Percentiles rank a stretch among this genome's conserved stretches.
phyloP scores from a whole-genome alignment of 2,888 invertebrate species.

The Caenorhabditis sp. region DNA sequence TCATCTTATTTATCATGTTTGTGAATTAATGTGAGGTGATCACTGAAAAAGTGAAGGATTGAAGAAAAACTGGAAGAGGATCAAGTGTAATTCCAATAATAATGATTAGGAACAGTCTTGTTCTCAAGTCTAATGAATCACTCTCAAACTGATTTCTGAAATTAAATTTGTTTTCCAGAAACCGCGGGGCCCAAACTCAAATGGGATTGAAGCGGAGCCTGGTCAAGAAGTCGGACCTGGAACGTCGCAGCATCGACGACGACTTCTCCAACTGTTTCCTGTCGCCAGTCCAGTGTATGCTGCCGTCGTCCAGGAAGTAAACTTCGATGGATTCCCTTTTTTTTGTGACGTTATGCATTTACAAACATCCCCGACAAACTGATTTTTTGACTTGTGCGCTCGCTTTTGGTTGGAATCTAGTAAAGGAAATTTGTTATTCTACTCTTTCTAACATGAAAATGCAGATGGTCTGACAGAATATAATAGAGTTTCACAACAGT shows the following conservation, averaged over 20 bases:
- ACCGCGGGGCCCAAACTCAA: slow-evolving; percentile 56
- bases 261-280: slow-evolving; percentile 76
- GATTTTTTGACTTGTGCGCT: slow-evolving; percentile 45
- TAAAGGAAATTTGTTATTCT: slow-evolving; percentile 38
- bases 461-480: not conserved
- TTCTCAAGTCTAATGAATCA: slow-evolving; percentile 3
- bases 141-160: not conserved
- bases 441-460: not conserved
- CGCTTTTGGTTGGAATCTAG: slow-evolving; percentile 44
- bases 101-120: slow-evolving; percentile 8
- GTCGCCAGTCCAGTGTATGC: slow-evolving; percentile 76
- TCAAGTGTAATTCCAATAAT: slow-evolving; percentile 1
- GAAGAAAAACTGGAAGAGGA: not conserved
- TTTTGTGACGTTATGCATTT: slow-evolving; percentile 28
- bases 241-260: slow-evolving; percentile 72
- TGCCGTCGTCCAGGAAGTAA: slow-evolving; percentile 65
- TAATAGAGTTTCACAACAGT: not conserved
- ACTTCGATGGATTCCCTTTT: slow-evolving; percentile 38
- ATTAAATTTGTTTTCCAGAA: slow-evolving; percentile 45
- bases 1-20: slow-evolving; percentile 11
- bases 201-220: slow-evolving; percentile 61
- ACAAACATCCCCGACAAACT: slow-evolving; percentile 14
- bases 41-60: not conserved
- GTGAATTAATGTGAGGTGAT: slow-evolving; percentile 11
- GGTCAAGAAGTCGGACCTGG: slow-evolving; percentile 66